Conservation (phyloP, 1,140 invertebrate genomes). For the Cyclargus thomasi region DNA sequence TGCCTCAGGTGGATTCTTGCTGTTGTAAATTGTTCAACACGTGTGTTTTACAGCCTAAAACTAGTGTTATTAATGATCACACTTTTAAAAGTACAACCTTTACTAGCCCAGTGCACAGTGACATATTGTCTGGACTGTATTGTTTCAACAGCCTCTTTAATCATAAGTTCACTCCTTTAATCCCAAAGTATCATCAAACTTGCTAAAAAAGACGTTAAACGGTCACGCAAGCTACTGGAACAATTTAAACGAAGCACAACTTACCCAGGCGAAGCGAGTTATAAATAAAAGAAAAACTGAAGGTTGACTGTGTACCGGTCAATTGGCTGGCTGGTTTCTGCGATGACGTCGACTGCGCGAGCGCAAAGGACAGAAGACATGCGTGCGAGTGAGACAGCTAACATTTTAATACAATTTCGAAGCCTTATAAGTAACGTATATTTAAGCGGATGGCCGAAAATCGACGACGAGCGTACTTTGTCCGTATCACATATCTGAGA, state of each 20-base stretch:
- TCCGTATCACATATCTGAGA: conserved; percentile 45
- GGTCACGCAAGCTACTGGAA: conserved; percentile 21
- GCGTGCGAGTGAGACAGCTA: conserved; percentile 35
- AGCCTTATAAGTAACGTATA: conserved; percentile 60
- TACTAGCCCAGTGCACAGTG: too few relatives aligned
- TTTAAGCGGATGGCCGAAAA: conserved; percentile 66
- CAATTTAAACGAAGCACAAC: conserved; percentile 53
- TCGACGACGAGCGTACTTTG: conserved; percentile 66
- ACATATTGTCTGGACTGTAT: too few relatives aligned
- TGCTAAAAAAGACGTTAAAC: neutral
- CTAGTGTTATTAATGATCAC: too few relatives aligned
- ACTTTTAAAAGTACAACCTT: too few relatives aligned
- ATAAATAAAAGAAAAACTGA: conserved; percentile 75
- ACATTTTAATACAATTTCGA: conserved; percentile 60
- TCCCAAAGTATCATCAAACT: too few relatives aligned
- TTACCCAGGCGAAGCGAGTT: conserved; percentile 65
- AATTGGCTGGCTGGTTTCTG: conserved; percentile 72
- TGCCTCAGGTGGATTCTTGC: too few relatives aligned
- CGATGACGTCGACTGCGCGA: conserved; percentile 60
- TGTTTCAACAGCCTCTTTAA: too few relatives aligned
- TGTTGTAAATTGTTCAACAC: too few relatives aligned
- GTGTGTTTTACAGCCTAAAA: too few relatives aligned
- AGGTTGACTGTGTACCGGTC: conserved; percentile 73
- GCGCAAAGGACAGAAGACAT: conserved; percentile 39
- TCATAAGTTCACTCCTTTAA: too few relatives aligned